Base-by-base conservation (phyloP, 37 sponge, comb jelly and placozoan species). In the Spongilla lacustris region DNA sequence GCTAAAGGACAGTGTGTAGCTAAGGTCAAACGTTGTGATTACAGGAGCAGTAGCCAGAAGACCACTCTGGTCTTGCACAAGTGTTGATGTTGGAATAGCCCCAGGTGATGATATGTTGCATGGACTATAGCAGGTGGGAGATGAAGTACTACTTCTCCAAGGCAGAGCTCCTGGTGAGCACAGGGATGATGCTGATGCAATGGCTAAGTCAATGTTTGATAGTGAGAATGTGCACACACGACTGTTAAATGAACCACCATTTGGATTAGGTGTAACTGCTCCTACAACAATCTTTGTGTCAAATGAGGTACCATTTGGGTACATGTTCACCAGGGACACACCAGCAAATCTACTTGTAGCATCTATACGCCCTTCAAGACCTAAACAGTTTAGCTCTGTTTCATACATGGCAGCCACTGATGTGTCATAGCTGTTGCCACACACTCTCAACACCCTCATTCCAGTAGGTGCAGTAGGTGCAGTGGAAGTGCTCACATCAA, bases 221-320 rank as follows among this genome's bases (percentile, higher is more conserved):
- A 79, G 80, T 5, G 26, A 66, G 22, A 66, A 79, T 13, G 80
- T 31, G 36, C 80, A 79, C 66, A 79, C 66, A 32, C 66, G 28
- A 50, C 66, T 58, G 4, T 13, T 1, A 17, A 1, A 58, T 13
- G 58, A 17, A 13, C 58, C 58, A 58, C 58, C 58, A 58, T 17
- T 58, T 58, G 58, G 21, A 17, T 58, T 58, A 58, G 58, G 58
- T 58, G 58, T 58, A 14, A 58, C 58, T 13, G 19, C 58, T 58
- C 19, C 58, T 58, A 58, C 58, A 17, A 58, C 58, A 58, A 58
- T 6, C 14, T 1, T 58, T 17, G 58, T 8, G 1, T 27, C 77
- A 58, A 58, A 58, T 58, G 58, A 58, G 58, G 58, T 58, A 79
- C 66, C 31, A 38, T 17, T 67, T 50, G 26, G 27, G 27, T 28